phyloP scores from a whole-genome alignment of 2,113 vertebrate genomes.

The Alligator sinensis region DNA sequence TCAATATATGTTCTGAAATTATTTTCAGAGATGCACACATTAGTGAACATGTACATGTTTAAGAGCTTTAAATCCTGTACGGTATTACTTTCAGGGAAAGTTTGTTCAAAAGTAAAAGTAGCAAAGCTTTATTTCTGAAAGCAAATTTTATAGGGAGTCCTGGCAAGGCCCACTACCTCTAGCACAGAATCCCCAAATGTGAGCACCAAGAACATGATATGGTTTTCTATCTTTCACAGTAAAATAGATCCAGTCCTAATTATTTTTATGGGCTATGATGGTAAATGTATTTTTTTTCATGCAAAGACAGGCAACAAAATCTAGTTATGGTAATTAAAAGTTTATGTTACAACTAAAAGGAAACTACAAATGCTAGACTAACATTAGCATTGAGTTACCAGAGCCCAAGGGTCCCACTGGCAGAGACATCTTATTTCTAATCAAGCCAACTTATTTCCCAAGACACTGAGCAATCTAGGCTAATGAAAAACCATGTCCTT shows the following conservation, averaged over 20 bases:
- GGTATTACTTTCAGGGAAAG: not conserved
- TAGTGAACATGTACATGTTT: not conserved
- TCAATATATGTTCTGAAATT: not conserved
- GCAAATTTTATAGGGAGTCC: not conserved
- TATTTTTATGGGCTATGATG: not conserved
- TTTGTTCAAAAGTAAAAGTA: not conserved
- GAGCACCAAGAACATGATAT: not conserved
- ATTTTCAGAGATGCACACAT: not conserved
- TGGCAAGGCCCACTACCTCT: not conserved
- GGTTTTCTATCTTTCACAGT: not conserved
- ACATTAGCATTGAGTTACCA: not conserved
- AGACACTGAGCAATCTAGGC: too few species aligned
- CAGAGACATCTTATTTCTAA: not conserved
- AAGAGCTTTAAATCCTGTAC: not conserved
- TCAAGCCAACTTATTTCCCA: too few species aligned
- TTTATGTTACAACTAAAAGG: not conserved
- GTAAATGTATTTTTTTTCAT: not conserved
- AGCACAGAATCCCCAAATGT: not conserved
- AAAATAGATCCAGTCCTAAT: not conserved
- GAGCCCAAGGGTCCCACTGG: not conserved
- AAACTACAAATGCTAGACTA: not conserved
- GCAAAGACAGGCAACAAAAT: not conserved
- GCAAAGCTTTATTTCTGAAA: fast-evolving
- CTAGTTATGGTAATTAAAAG: not conserved
- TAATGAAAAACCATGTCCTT: too few species aligned